Percentiles rank a stretch among this genome's conserved stretches.
These are phyloP conservation scores for Protonibea diacanthus DNA, from an alignment of 2,797 vertebrate genomes.

Conservation along the genomic window DNA sequence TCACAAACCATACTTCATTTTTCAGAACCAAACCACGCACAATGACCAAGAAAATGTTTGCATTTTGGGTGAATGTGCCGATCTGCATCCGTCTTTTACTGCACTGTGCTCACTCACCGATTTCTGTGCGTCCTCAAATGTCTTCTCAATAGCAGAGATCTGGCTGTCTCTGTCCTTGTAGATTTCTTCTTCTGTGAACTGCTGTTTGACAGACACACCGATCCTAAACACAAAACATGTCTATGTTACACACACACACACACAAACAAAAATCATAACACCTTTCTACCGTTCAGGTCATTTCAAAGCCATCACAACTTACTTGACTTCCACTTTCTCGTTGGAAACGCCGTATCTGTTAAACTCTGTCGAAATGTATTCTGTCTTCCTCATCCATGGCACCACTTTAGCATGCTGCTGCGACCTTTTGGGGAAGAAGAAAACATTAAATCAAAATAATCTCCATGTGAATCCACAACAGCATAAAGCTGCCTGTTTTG, in stretches of 20 bases:
- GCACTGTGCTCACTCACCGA: slow-evolving; percentile 76
- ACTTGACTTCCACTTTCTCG: slow-evolving; percentile 98
- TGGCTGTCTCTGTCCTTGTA: slow-evolving; percentile 98
- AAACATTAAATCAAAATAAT: background rate
- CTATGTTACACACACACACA: slow-evolving; percentile 15
- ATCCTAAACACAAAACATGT: slow-evolving; percentile 83
- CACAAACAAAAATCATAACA: background rate
- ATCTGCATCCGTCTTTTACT: background rate
- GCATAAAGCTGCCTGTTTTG: background rate
- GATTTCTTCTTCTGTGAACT: slow-evolving; percentile 97
- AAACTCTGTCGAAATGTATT: slow-evolving; percentile 97
- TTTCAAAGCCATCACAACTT: slow-evolving; percentile 73
- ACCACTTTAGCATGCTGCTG: slow-evolving; percentile 97
- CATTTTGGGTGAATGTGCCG: background rate
- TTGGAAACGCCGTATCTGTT: slow-evolving; percentile 96
- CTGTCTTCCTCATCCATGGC: slow-evolving; percentile 97
- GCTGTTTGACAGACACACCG: slow-evolving; percentile 97
- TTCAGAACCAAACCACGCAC: background rate
- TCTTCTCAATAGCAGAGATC: slow-evolving; percentile 96
- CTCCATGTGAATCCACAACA: background rate
- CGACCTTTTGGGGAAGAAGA: slow-evolving; percentile 80
- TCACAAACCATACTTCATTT: slow-evolving; percentile 3
- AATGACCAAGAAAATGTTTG: background rate
- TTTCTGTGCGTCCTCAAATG: slow-evolving; percentile 96
- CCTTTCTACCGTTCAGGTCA: accelerated